Conservation (phyloP, 2,888 invertebrate genomes). For the Imbricaverruca yamaguchii region DNA sequence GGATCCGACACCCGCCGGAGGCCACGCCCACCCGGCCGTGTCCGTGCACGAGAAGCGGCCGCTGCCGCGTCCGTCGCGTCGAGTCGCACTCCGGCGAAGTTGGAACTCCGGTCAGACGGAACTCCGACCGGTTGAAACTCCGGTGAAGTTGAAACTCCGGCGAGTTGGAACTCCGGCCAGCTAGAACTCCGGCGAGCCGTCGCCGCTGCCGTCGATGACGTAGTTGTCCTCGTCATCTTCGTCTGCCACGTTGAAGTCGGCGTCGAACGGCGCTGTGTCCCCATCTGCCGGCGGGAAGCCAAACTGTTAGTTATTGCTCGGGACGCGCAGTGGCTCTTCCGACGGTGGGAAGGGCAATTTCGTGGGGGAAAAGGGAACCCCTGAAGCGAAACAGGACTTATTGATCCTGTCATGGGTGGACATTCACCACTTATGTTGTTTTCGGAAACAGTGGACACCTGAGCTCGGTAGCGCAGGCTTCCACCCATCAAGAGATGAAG, state of each 20-base stretch:
- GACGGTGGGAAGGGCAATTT: no score
- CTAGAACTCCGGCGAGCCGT: background rate
- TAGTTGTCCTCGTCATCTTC: conserved; percentile 24
- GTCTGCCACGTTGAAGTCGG: conserved; percentile 22
- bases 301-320: background rate
- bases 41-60: background rate
- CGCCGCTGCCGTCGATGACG: conserved; percentile 5
- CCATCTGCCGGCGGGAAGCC: conserved; percentile 5
- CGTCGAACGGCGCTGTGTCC: conserved; percentile 22
- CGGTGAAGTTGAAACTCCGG: background rate
- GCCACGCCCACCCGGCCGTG: background rate
- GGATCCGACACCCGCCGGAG: background rate
- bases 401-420: no score
- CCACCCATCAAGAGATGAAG: no score
- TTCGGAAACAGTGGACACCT: no score
- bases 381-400: no score
- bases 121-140: background rate
- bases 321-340: background rate
- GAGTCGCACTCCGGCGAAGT: background rate
- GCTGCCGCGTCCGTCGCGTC: background rate
- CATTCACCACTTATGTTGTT: no score
- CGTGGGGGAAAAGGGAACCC: no score
- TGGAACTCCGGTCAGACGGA: background rate
- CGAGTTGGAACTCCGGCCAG: background rate
- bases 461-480: no score